A percentile compares a stretch with the other conserved stretches of the same genome.
Evolutionary conservation across 2,888 invertebrate species (phyloP).

Genomic region (Mimachlamys varia): DNA sequence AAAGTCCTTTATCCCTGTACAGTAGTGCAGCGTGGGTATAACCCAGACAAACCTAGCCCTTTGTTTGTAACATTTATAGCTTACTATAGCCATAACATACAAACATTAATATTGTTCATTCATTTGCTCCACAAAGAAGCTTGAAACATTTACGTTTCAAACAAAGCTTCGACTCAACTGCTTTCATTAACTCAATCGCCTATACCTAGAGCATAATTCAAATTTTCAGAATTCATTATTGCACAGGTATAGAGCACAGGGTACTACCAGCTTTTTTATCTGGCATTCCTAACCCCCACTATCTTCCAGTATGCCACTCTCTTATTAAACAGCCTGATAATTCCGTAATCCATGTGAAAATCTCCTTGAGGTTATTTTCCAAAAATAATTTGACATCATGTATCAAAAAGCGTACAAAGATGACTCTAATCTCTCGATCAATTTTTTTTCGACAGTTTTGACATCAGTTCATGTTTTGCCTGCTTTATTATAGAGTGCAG

Average conservation of each 20-base stretch:
- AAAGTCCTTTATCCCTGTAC: background rate
- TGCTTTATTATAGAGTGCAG: background rate
- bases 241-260: background rate
- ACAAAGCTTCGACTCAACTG: background rate
- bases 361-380: constrained; percentile 32
- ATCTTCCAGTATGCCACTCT: background rate
- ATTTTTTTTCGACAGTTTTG: background rate
- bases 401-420: background rate
- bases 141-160: background rate
- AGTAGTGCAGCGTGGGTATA: too few relatives aligned
- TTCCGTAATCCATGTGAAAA: background rate
- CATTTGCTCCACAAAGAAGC: background rate
- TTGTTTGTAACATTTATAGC: background rate
- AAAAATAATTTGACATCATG: background rate
- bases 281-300: background rate
- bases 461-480: background rate
- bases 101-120: background rate
- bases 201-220: background rate
- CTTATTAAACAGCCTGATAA: background rate
- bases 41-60: background rate
- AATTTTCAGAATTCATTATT: background rate
- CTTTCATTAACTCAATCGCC: background rate
- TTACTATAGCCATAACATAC: background rate
- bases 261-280: background rate
- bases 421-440: background rate